Conservation (phyloP, 1,140 invertebrate species). For the Calephelis nemesis region DNA sequence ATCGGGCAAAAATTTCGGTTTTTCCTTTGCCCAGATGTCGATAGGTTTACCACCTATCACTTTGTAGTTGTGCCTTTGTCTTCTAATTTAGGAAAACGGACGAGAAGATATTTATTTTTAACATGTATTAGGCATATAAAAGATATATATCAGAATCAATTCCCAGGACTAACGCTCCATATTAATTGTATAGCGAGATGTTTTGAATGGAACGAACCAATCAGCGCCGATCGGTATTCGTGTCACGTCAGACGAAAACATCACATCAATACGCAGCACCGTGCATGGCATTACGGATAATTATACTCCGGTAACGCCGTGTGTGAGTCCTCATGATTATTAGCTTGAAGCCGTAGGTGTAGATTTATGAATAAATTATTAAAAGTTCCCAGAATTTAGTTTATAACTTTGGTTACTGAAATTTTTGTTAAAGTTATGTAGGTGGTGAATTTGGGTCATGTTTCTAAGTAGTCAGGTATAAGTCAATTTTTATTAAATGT, state of each 20-base stretch:
- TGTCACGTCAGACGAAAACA: constrained; percentile 38
- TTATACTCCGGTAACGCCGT: constrained; percentile 21
- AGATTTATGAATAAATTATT: constrained; percentile 2
- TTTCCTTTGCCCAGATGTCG: too few relatives aligned
- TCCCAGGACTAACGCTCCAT: neutral
- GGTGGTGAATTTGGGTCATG: too few relatives aligned
- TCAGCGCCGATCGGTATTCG: constrained; percentile 36
- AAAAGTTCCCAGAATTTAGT: neutral
- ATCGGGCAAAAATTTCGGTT: too few relatives aligned
- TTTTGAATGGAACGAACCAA: constrained; percentile 33
- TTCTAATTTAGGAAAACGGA: too few relatives aligned
- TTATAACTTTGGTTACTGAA: too few relatives aligned
- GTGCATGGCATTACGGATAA: constrained; percentile 27
- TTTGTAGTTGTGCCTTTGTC: too few relatives aligned
- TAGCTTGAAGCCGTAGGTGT: constrained; percentile 2
- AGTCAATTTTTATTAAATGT: too few relatives aligned
- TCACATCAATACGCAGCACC: constrained; percentile 17
- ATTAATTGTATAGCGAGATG: constrained; percentile 7
- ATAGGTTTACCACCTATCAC: too few relatives aligned
- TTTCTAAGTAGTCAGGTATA: too few relatives aligned
- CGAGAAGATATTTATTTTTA: too few relatives aligned
- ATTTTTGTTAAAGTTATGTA: too few relatives aligned
- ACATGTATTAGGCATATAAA: too few relatives aligned
- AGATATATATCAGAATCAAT: neutral
- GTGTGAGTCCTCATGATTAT: constrained; percentile 17